phyloP scores from a whole-genome alignment of 2,113 vertebrate species.

The Orthonyx spaldingii region DNA sequence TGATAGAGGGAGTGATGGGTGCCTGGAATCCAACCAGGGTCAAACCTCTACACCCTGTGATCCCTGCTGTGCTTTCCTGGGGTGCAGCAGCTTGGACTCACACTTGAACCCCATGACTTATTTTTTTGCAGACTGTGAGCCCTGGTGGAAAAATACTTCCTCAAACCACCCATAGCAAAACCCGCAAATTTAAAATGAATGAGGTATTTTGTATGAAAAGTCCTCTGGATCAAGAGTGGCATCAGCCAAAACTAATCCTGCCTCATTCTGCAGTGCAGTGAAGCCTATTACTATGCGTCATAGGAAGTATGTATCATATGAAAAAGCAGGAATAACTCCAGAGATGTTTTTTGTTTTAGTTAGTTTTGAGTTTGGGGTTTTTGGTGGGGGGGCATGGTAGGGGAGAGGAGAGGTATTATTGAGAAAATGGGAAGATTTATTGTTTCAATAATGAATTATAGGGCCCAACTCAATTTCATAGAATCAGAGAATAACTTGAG shows the following conservation, averaged over 20 bases:
- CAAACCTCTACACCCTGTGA: background rate
- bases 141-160: background rate
- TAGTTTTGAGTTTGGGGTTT: background rate
- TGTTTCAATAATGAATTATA: background rate
- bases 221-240: background rate
- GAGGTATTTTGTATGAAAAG: background rate
- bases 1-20: background rate
- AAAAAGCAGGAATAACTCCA: background rate
- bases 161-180: background rate
- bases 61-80: background rate
- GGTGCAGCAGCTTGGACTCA: background rate
- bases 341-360: background rate
- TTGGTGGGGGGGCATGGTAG: rapidly evolving
- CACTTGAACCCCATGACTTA: too few species aligned
- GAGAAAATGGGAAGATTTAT: background rate
- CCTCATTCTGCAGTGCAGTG: background rate
- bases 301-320: too few species aligned
- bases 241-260: background rate
- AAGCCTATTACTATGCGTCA: too few species aligned
- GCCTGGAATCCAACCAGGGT: background rate
- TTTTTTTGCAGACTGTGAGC: background rate
- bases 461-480: background rate
- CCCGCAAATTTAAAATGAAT: background rate
- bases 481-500: background rate
- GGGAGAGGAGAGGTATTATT: background rate